Evolutionary conservation across 2,888 invertebrate genomes (phyloP).

Genomic region (Cylindroiulus punctatus): DNA sequence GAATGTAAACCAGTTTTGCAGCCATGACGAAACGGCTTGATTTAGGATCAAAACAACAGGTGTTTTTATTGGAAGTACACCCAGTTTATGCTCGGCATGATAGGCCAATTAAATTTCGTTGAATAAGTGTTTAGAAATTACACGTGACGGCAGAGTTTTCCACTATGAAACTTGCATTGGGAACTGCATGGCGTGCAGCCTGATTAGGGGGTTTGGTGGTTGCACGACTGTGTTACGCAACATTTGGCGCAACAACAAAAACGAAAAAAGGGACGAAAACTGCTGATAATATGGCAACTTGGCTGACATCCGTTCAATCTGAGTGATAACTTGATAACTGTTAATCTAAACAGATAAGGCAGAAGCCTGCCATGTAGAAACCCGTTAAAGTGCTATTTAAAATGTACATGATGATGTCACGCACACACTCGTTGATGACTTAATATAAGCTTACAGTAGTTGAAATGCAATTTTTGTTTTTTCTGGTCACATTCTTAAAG

Average conservation of each 20-base stretch:
- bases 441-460: neutral
- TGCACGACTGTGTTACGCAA: conserved; percentile 9
- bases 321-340: neutral
- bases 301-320: conserved; percentile 8
- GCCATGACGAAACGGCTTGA: neutral
- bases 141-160: no score
- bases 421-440: neutral
- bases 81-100: neutral
- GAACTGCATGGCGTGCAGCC: neutral
- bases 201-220: neutral
- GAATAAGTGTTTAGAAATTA: neutral
- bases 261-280: neutral
- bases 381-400: neutral
- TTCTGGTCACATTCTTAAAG: neutral
- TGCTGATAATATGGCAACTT: neutral
- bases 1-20: neutral
- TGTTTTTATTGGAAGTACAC: neutral
- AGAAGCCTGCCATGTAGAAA: neutral
- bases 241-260: neutral
- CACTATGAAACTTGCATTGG: no score
- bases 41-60: neutral
- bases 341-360: neutral
- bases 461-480: neutral
- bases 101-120: neutral
- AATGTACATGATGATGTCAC: neutral